Evolutionary conservation across 1,140 invertebrate genomes (phyloP), one percentile per base, ranked within the genome.

Genomic region (Nautilus pompilius): DNA sequence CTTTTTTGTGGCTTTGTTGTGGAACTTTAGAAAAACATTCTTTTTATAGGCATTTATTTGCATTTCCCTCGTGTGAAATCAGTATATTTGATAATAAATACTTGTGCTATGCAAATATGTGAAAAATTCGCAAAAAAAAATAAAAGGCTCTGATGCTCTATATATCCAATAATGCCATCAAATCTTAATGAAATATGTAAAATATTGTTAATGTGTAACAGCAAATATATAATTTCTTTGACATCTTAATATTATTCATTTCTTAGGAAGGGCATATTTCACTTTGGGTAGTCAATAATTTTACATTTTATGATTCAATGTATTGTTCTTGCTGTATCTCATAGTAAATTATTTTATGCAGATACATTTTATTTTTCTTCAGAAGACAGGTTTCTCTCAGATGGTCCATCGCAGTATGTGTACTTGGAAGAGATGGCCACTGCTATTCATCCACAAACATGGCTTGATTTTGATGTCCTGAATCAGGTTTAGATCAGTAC

Each of bases 391-490:
- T n/a, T n/a, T n/a, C n/a, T n/a, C n/a, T n/a, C n/a, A n/a, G n/a
- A n/a, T n/a, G 29, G 58, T n/a, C 53, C 54, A 26, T 8, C 24
- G 20, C 45, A 46, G 2, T 61, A 48, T 51, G 46, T 64, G 10
- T 58, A 64, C 28, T 41, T 68, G 24, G 33, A 60, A 45, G 62
- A 62, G 2, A 24, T 68, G 22, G 58, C 58, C 3, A 41, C 32
- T 8, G 59, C 46, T n/a, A 34, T 59, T 15, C 45, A 60, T n/a
- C 30, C 34, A 17, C 66, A 56, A 26, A 53, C 62, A 58, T 76
- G 66, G 65, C 58, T 93, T 13, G 90, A 91, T 36, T 61, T 70
- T 46, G 64, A 66, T 2, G 63, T 45, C 24, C 30, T 74, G 32
- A 60, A 69, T 33, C 67, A 72, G 64, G 72, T 74, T 45, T 29